phyloP scores from a whole-genome alignment of 2,113 vertebrate genomes.

The Pavo muticus region DNA sequence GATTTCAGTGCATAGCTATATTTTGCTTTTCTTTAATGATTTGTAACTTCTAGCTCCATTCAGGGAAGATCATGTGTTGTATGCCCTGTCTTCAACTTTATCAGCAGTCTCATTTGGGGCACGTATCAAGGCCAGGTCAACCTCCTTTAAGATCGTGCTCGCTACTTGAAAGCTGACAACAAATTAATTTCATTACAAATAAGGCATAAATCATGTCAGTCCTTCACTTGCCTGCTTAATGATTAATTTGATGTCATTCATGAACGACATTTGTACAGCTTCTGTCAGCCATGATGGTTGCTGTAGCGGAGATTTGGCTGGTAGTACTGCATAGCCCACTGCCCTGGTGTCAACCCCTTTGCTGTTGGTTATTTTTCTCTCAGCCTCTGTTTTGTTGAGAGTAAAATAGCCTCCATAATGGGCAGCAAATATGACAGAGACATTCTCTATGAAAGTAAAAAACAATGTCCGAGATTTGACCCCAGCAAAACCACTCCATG shows the following conservation, averaged over 20 bases:
- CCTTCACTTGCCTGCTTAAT: not conserved
- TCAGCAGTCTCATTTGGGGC: not conserved
- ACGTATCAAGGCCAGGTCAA: not conserved
- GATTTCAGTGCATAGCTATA: constrained; percentile 1
- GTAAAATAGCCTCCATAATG: not conserved
- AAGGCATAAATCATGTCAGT: not conserved
- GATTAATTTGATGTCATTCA: not conserved
- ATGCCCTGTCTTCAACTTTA: not conserved
- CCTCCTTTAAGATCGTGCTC: not conserved
- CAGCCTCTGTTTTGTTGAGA: not conserved
- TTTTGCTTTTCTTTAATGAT: constrained; percentile 18
- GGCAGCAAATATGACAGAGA: not conserved
- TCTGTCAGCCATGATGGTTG: not conserved
- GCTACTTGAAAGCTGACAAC: not conserved
- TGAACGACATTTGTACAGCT: not conserved
- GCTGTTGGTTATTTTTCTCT: not conserved
- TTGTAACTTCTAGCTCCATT: not conserved
- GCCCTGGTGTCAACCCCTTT: not conserved
- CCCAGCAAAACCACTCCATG: not conserved
- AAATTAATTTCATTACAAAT: not conserved
- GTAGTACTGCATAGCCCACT: not conserved
- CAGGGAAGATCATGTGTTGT: not conserved
- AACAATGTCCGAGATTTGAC: not conserved
- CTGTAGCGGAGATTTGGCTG: not conserved
- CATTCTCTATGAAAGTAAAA: not conserved